Conservation (phyloP, 2,797 vertebrate genomes). For the Sebastes hubbsi region DNA sequence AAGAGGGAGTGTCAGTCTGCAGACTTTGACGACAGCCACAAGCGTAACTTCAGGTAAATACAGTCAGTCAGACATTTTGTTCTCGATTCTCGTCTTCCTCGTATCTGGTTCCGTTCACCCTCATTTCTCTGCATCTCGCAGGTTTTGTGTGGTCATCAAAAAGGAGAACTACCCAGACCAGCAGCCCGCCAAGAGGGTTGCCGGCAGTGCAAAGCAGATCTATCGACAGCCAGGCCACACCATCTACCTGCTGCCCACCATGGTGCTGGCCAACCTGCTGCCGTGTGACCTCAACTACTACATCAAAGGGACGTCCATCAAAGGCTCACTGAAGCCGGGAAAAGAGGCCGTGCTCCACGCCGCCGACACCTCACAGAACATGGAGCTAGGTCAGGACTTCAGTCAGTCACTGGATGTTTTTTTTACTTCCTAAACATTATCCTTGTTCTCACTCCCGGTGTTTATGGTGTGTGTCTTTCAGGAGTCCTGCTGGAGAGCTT, state of each 20-base stretch:
- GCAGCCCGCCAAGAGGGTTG: conserved; percentile 90
- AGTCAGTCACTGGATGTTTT: neutral
- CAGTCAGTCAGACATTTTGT: neutral
- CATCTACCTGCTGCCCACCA: conserved; percentile 92
- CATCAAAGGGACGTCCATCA: conserved; percentile 90
- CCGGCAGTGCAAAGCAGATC: conserved; percentile 91
- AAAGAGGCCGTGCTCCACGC: conserved; percentile 92
- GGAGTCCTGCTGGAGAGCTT: conserved; percentile 95
- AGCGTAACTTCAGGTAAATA: conserved; percentile 90
- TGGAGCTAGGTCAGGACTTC: conserved; percentile 89
- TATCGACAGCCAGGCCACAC: conserved; percentile 96
- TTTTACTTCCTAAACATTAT: neutral
- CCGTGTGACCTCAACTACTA: conserved; percentile 96
- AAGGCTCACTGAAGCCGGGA: conserved; percentile 90
- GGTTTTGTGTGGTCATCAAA: conserved; percentile 97
- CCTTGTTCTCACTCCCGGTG: neutral
- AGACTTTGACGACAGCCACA: conserved; percentile 87
- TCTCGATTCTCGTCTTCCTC: neutral
- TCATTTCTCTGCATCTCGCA: conserved; percentile 28
- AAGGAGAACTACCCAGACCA: conserved; percentile 97
- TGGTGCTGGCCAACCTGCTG: conserved; percentile 93
- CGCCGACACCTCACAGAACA: conserved; percentile 95
- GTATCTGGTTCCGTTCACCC: neutral
- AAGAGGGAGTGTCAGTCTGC: conserved; percentile 95
- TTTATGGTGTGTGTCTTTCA: conserved; percentile 52